phyloP scores from a whole-genome alignment of 2,888 invertebrate species.

The Toxonevra muliebris region DNA sequence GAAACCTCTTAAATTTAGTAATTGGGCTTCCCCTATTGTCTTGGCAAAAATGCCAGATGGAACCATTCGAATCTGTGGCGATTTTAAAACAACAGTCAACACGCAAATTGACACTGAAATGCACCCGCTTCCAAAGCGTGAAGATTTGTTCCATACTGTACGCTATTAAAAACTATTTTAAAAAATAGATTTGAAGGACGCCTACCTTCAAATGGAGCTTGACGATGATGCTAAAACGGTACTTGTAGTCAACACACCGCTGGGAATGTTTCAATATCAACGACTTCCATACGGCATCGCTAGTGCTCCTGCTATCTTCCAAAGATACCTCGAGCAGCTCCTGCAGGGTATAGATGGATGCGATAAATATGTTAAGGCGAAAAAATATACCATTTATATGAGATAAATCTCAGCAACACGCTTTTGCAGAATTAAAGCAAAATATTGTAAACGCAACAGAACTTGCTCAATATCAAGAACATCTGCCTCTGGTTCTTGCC shows the following conservation, averaged over 20 bases:
- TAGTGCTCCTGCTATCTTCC: conserved; percentile 37
- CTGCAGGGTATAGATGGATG: conserved; percentile 31
- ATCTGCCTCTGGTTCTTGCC: conserved; percentile 19
- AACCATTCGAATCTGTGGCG: conserved; percentile 43
- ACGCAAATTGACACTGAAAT: conserved; percentile 45
- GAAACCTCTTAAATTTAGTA: conserved; percentile 42
- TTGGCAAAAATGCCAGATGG: conserved; percentile 49
- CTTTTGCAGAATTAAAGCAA: conserved; percentile 12
- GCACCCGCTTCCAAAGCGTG: conserved; percentile 36
- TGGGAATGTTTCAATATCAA: conserved; percentile 35
- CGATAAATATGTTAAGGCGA: conserved; percentile 37
- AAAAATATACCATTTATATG: too few relatives aligned
- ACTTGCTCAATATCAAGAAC: conserved; percentile 13
- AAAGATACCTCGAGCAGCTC: conserved; percentile 31
- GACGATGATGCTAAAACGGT: conserved; percentile 31
- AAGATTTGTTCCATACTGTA: conserved; percentile 28
- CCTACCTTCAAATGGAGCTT: conserved; percentile 34
- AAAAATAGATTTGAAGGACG: too few relatives aligned
- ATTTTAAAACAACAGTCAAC: conserved; percentile 42
- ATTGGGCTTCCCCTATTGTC: conserved; percentile 55
- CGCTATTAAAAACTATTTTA: conserved; percentile 30
- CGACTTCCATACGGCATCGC: conserved; percentile 34
- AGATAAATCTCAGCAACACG: too few relatives aligned
- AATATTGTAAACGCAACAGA: conserved; percentile 16
- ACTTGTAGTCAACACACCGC: conserved; percentile 33